Evolutionary conservation across 1,140 invertebrate genomes (phyloP).

Genomic region (Conus betulinus): DNA sequence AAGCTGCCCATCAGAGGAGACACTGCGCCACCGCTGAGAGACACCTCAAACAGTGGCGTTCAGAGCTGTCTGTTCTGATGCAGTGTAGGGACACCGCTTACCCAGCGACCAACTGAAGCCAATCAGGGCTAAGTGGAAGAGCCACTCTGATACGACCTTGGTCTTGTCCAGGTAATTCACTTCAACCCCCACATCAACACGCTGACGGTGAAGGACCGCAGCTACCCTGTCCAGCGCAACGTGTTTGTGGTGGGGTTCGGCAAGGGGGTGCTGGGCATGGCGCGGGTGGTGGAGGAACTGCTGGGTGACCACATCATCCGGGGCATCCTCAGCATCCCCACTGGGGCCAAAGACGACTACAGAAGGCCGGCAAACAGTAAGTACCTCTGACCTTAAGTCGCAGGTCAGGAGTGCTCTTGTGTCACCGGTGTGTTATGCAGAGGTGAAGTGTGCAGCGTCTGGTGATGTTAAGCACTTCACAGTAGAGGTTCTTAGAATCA

Average conservation of each 20-base stretch:
- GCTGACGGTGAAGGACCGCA: constrained; percentile 51
- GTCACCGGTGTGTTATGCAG: neutral
- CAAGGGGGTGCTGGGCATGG: constrained; percentile 94
- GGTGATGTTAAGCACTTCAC: too few relatives aligned
- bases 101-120: too few relatives aligned
- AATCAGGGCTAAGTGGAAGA: too few relatives aligned
- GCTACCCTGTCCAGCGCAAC: constrained; percentile 71
- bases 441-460: too few relatives aligned
- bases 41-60: too few relatives aligned
- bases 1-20: too few relatives aligned
- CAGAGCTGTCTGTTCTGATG: too few relatives aligned
- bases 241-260: constrained; percentile 88
- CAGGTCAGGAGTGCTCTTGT: neutral
- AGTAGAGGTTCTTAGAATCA: too few relatives aligned
- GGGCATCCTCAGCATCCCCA: constrained; percentile 88
- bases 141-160: too few relatives aligned
- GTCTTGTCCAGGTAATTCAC: constrained; percentile 4
- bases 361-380: constrained; percentile 63
- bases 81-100: too few relatives aligned
- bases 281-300: constrained; percentile 82
- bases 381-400: neutral
- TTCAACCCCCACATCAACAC: constrained; percentile 20
- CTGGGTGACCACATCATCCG: constrained; percentile 81
- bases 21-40: too few relatives aligned
- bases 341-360: constrained; percentile 78